Evolutionary conservation across 37 sponge, comb jelly and placozoan species (phyloP).

Genomic region (Spongia lamella): DNA sequence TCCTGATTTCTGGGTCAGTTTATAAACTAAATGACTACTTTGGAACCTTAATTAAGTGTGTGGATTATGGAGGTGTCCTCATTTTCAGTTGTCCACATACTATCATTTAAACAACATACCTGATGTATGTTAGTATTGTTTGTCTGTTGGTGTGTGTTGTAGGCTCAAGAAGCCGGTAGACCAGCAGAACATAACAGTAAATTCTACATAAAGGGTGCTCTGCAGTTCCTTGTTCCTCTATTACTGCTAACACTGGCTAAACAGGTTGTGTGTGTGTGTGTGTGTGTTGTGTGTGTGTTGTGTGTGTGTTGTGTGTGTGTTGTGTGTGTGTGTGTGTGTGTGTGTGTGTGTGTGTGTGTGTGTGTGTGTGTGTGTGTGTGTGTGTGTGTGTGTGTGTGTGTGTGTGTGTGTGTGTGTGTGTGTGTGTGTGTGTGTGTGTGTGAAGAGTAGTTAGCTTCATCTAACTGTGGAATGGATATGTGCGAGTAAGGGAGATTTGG

Average conservation of each 20-base stretch:
- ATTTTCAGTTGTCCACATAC: background rate
- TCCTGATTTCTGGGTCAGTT: too few species aligned
- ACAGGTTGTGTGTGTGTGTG: conserved; percentile 77
- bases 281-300: too few species aligned
- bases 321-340: too few species aligned
- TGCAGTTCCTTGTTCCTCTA: conserved; percentile 82
- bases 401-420: background rate
- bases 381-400: background rate
- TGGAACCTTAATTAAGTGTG: too few species aligned
- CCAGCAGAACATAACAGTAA: conserved; percentile 64
- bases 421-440: conserved; percentile 16
- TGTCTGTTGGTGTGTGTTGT: background rate
- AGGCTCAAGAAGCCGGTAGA: conserved; percentile 61
- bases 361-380: too few species aligned
- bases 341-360: too few species aligned
- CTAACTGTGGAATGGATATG: too few species aligned
- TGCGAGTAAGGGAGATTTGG: too few species aligned
- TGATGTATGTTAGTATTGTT: too few species aligned
- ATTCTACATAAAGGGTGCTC: conserved; percentile 92
- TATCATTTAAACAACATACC: background rate
- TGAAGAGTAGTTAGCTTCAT: too few species aligned
- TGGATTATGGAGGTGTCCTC: background rate
- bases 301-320: too few species aligned
- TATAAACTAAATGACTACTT: too few species aligned
- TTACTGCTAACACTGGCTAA: conserved; percentile 73